Base-by-base conservation (phyloP, 2,113 vertebrate species). In the Tetrao urogallus region DNA sequence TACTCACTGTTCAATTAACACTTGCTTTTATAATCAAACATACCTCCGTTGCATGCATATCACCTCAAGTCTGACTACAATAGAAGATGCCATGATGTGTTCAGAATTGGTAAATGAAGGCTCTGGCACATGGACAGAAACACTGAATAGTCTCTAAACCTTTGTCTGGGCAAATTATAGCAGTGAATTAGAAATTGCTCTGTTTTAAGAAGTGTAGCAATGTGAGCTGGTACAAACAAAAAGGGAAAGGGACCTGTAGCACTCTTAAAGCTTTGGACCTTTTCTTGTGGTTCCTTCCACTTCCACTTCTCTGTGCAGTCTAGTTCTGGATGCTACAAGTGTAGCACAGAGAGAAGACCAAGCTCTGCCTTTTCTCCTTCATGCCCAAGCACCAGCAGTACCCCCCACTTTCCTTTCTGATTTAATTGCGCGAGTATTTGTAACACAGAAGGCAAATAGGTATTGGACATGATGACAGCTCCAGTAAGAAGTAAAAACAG, bases 1-100 rank as follows among this genome's bases (percentile, higher is more conserved):
- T 78, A 71, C 77, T 77, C n/a, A 28, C 43, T 60, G 45, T 74
- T 82, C 50, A 76, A 40, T 90, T 75, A 73, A n/a, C 21, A 74
- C 24, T 7, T 71, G 32, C 45, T 73, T n/a, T 66, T 54, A 9
- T 78, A 66, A 50, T 66, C n/a, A 81, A 20, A 42, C 48, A 73
- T 57, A 63, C 32, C 30, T 64, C 82, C 92, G 22, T 0, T 1
- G 38, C 36, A 76, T 63, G 18, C 15, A 40, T 65, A 28, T 65
- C 54, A 61, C 45, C 24, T 40, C 30, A 80, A 85, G 79, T 3
- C 48, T 84, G 38, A 50, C 61, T 75, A 27, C 72, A 90, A 64
- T 28, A 82, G 32, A 85, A 76, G 20, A 34, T 10, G 32, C 5
- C 8, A 19, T 1, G 22, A 86, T 3, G 4, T 18, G 13, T 36